phyloP scores from a whole-genome alignment of 2,888 invertebrate species.

The Epiblema foenella region DNA sequence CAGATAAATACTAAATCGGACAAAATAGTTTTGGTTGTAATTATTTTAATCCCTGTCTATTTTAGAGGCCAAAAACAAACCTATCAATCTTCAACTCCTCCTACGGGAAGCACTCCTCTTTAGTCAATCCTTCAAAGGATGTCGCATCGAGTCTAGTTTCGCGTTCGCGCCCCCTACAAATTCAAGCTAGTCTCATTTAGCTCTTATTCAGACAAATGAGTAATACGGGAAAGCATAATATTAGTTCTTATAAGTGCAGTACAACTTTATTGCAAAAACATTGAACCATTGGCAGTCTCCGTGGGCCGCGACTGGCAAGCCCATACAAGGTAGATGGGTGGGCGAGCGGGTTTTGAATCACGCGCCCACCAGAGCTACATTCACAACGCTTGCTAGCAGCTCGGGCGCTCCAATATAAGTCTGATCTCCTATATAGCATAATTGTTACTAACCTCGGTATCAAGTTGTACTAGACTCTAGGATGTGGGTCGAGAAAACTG shows the following conservation, averaged over 20 bases:
- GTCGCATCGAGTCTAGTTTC: no score
- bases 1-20: no score
- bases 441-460: neutral
- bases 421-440: neutral
- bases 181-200: neutral
- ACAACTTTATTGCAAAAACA: conserved; percentile 28
- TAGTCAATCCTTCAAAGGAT: no score
- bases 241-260: conserved; percentile 29
- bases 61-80: no score
- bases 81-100: no score
- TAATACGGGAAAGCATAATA: neutral
- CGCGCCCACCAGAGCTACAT: conserved; percentile 46
- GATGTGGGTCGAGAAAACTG: neutral
- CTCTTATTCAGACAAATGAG: neutral
- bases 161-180: neutral
- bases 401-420: neutral
- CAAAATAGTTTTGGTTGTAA: no score
- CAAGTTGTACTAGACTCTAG: neutral
- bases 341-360: conserved; percentile 50
- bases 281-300: conserved; percentile 34
- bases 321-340: conserved; percentile 50
- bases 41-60: no score
- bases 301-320: conserved; percentile 51
- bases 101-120: no score
- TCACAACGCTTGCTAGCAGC: neutral